Evolutionary conservation across 2,797 vertebrate genomes (phyloP), one percentile per base, ranked within the genome.

Genomic region (Sebastiscus tertius): DNA sequence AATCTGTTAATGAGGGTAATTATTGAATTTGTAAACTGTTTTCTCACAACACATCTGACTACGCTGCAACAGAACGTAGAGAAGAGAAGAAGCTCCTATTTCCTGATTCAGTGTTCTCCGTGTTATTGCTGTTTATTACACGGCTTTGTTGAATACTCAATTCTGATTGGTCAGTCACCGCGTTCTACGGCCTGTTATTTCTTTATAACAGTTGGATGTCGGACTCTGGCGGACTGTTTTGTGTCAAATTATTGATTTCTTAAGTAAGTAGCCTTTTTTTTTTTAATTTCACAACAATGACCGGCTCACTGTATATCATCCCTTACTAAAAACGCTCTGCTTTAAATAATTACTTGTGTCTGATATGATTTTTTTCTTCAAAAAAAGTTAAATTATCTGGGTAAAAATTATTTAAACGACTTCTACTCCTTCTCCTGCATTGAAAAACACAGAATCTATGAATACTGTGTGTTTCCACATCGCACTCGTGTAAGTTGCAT

Each of bases 1-100:
- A 56, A 56, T 66, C 18, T 72, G 65, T 80, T 39, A 56, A 54
- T 64, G 14, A 56, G 33, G 26, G 65, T 68, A 72, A 72, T 34
- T 61, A 60, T 7, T 69, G 42, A 79, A 67, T 59, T 31, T 54
- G 29, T 49, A 16, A 55, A 29, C 26, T 61, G 2, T 22, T 66
- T 66, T 55, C 39, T 71, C 60, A 16, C 31, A 54, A 24, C 18
- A 39, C 31, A 49, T 62, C 46, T 66, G 59, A 71, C 42, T 24
- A 56, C 7, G 55, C 54, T 8, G 42, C 9, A 36, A 22, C 70
- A 22, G 10, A 34, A 59, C 1, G 4, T 9, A 24, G 12, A 52
- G 70, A 79, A 26, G 49, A 31, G 69, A 70, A 18, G 24, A 65
- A 24, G 61, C 8, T 67, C 36, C 6, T 12, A 24, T 27, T 42